Evolutionary conservation across 1,140 invertebrate species (phyloP).

Genomic region (Pseudomyrmex pallidus): DNA sequence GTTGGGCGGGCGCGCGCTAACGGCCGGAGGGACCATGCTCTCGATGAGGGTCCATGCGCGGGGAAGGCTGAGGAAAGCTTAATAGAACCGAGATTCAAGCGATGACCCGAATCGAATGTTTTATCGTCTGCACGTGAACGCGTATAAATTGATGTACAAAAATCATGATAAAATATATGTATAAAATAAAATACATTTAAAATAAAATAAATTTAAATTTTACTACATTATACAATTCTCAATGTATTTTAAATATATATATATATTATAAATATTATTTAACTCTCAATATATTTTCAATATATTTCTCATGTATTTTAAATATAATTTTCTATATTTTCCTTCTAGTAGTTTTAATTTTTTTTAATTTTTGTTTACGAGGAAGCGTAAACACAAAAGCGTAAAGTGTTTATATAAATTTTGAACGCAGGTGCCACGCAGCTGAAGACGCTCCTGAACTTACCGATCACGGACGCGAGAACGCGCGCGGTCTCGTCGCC

Average conservation of each 20-base stretch:
- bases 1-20: slow-evolving; percentile 8
- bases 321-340: no score
- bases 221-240: no score
- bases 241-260: no score
- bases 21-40: background rate
- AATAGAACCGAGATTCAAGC: slow-evolving; percentile 26
- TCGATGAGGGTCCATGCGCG: slow-evolving; percentile 13
- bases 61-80: slow-evolving; percentile 9
- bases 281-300: no score
- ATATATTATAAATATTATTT: no score
- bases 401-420: background rate
- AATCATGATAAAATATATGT: no score
- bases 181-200: no score
- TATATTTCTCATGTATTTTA: no score
- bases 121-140: no score
- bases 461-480: background rate
- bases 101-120: slow-evolving; percentile 6
- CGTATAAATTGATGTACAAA: no score
- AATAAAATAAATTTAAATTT: no score
- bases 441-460: slow-evolving; percentile 62
- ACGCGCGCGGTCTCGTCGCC: background rate
- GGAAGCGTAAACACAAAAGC: background rate
- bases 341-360: background rate
- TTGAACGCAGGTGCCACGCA: slow-evolving; percentile 65
- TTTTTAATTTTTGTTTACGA: background rate